phyloP scores from a whole-genome alignment of 2,797 vertebrate species.

The Glossophaga mutica region DNA sequence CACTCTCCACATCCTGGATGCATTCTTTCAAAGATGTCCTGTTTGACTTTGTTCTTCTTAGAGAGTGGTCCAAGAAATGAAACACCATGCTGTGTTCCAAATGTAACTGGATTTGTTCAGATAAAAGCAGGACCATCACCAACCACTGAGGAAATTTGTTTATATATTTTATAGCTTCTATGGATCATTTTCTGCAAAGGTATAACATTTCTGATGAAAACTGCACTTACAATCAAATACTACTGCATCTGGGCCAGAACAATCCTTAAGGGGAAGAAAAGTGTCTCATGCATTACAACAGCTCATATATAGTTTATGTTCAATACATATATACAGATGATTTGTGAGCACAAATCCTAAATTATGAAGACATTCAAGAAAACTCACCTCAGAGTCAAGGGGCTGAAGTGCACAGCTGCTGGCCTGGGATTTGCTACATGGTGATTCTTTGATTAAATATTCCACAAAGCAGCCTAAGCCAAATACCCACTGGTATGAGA shows the following conservation, averaged over 20 bases:
- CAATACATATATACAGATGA: not conserved
- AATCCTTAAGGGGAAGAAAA: not conserved
- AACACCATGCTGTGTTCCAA: not conserved
- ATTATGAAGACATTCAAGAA: not conserved
- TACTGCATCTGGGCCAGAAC: not conserved
- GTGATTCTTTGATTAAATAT: slow-evolving; percentile 78
- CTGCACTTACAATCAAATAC: not conserved
- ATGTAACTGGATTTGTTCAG: not conserved
- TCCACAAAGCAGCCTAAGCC: slow-evolving; percentile 75
- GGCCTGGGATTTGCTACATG: slow-evolving; percentile 39
- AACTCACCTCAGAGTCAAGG: slow-evolving; percentile 39
- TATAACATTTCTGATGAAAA: not conserved
- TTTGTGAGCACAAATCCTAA: not conserved
- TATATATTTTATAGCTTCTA: not conserved
- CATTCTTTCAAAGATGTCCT: not conserved
- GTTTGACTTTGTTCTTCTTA: not conserved
- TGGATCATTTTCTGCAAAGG: not conserved
- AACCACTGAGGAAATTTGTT: not conserved
- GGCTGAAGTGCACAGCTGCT: not conserved
- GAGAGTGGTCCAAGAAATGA: not conserved
- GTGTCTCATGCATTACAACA: not conserved
- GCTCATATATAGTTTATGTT: not conserved
- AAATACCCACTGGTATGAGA: slow-evolving; percentile 68
- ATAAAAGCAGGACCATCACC: not conserved
- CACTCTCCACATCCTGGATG: not conserved